Base-by-base conservation (phyloP, 2,113 vertebrate species). In the Hippocampus mohnikei region DNA sequence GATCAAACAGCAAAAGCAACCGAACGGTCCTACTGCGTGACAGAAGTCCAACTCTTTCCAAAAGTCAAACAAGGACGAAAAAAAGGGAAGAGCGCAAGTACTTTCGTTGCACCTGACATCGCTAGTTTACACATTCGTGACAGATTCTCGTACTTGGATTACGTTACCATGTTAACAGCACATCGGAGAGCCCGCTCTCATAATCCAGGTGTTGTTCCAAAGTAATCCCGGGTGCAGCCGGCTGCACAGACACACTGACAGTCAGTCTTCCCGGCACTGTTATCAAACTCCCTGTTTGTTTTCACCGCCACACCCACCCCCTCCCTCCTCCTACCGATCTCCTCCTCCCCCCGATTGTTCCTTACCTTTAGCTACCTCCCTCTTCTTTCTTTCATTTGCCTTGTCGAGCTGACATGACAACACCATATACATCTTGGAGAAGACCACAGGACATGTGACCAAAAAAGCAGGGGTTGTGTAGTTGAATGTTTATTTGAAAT, bases 101-200 rank as follows among this genome's bases (percentile, higher is more conserved):
- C 56, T 63, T 81, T 53, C 33, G 27, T 23, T 13, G 59, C 2
- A 25, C 20, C 50, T 68, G n/a, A 20, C 40, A 15, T 61, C 61
- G 27, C 37, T 73, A 8, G 25, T 59, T 37, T 3, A 61, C n/a
- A n/a, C 7, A 73, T 6, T 27, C 46, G 41, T 18, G 5, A 58
- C 25, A 64, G 41, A 55, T 37, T 37, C 40, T 18, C 8, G 25
- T 46, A 2, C 8, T 58, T 33, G 8, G 21, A 37, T 61, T 83
- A 86, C 83, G 21, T 84, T 90, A 92, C 89, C 90, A 90, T 86
- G 58, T 76, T 16, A 71, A 63, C 42, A 29, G 69, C 65, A 68
- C 75, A 60, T 56, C 27, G 44, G 63, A 72, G 59, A 41, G 66
- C 46, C 63, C 25, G 70, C 75, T 75, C 67, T 85, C 79, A 88